Conservation (phyloP, 2,888 invertebrate species). For the Platycheirus rosarum region DNA sequence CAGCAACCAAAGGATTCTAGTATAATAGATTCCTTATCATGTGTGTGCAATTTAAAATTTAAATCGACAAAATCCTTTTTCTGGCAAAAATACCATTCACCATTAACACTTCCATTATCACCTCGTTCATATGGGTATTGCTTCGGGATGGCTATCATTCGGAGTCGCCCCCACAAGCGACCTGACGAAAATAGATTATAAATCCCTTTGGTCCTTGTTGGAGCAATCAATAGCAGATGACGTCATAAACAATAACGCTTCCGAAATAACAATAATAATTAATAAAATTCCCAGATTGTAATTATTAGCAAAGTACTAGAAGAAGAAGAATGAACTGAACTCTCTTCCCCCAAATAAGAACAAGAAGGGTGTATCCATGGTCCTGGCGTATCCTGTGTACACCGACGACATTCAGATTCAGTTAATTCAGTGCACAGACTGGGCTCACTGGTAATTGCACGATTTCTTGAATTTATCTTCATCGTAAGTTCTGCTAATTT, state of each 20-base stretch:
- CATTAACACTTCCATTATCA: slow-evolving; percentile 58
- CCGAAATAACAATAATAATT: slow-evolving; percentile 73
- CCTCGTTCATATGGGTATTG: slow-evolving; percentile 68
- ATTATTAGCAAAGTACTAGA: slow-evolving; percentile 64
- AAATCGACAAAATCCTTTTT: slow-evolving; percentile 67
- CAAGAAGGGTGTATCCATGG: slow-evolving; percentile 18
- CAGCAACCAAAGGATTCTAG: slow-evolving; percentile 26
- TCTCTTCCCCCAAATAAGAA: slow-evolving; percentile 26
- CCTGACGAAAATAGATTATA: neutral
- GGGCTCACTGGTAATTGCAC: slow-evolving; percentile 68
- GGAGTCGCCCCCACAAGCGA: neutral
- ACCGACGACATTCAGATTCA: neutral
- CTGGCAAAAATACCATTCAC: slow-evolving; percentile 20
- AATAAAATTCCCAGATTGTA: slow-evolving; percentile 74
- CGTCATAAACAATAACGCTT: slow-evolving; percentile 65
- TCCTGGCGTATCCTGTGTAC: slow-evolving; percentile 2
- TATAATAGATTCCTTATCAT: slow-evolving; percentile 69
- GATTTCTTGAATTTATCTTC: slow-evolving; percentile 72
- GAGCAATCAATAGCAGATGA: slow-evolving; percentile 72
- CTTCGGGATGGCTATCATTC: slow-evolving; percentile 44
- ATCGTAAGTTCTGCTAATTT: slow-evolving; percentile 73
- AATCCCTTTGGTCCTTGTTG: neutral
- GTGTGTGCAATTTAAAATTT: slow-evolving; percentile 73
- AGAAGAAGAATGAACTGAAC: slow-evolving; percentile 27
- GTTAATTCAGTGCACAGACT: slow-evolving; percentile 67